phyloP scores from a whole-genome alignment of 2,113 vertebrate species.

The Bujurquina vittata region DNA sequence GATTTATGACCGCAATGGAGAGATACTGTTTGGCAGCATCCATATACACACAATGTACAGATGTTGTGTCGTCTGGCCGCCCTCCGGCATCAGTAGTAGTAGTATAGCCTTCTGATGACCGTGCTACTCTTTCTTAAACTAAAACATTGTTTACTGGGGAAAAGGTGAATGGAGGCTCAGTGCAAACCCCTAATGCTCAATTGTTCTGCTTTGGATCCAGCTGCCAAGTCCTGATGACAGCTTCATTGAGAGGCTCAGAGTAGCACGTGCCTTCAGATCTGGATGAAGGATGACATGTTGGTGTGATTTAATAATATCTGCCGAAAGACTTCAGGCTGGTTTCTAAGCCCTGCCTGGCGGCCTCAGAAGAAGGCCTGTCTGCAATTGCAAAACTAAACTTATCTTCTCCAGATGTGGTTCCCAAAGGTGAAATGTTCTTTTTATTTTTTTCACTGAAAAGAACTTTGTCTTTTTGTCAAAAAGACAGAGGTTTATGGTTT shows the following conservation, averaged over 20 bases:
- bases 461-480: background rate
- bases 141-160: slow-evolving; percentile 54
- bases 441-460: background rate
- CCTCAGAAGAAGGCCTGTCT: slow-evolving; percentile 30
- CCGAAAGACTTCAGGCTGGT: slow-evolving; percentile 22
- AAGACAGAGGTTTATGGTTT: background rate
- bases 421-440: slow-evolving; percentile 53
- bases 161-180: slow-evolving; percentile 30
- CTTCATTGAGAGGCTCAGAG: slow-evolving; percentile 34
- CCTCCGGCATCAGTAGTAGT: slow-evolving; percentile 26
- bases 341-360: slow-evolving; percentile 27
- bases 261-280: slow-evolving; percentile 30
- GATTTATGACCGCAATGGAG: slow-evolving; percentile 49
- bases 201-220: slow-evolving; percentile 12
- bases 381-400: slow-evolving; percentile 49
- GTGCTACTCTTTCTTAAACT: slow-evolving; percentile 29
- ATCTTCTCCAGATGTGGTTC: slow-evolving; percentile 34
- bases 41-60: slow-evolving; percentile 57
- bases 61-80: slow-evolving; percentile 74
- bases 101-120: slow-evolving; percentile 24
- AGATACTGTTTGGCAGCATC: slow-evolving; percentile 62
- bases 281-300: slow-evolving; percentile 34
- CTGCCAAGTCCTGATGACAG: slow-evolving; percentile 44
- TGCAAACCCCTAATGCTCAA: slow-evolving; percentile 8
- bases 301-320: slow-evolving; percentile 28